These are phyloP conservation scores for Microplitis deprimator DNA, from an alignment of 2,888 invertebrate species.

Conservation along the genomic window DNA sequence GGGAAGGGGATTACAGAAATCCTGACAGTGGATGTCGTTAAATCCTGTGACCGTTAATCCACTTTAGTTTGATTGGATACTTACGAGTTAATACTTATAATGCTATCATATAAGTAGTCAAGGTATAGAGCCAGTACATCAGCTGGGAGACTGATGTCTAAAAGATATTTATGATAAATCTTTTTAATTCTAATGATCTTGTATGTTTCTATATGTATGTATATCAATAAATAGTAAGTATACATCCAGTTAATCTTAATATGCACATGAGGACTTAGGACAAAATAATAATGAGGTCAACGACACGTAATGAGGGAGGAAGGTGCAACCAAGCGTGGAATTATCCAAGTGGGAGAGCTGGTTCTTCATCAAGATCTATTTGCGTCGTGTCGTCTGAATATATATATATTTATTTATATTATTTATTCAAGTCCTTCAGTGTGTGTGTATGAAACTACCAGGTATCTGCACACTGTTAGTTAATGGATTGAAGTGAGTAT, in stretches of 20 bases:
- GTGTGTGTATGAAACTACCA: too few relatives aligned
- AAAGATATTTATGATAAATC: not conserved
- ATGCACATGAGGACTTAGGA: slow-evolving; percentile 52
- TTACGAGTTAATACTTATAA: not conserved
- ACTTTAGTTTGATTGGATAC: not conserved
- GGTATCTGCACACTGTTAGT: not conserved
- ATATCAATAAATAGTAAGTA: slow-evolving; percentile 6
- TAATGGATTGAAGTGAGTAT: not conserved
- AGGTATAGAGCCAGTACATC: not conserved
- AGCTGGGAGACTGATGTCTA: not conserved
- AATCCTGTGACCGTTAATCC: not conserved
- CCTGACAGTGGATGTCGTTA: not conserved
- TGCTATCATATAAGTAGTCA: not conserved
- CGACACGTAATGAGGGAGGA: slow-evolving; percentile 63
- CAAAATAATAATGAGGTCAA: slow-evolving; percentile 63
- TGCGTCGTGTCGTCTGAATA: slow-evolving; percentile 9
- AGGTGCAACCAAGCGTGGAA: slow-evolving; percentile 59
- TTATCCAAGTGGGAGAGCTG: slow-evolving; percentile 18
- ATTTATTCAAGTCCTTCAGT: not conserved
- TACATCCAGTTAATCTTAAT: slow-evolving; percentile 5
- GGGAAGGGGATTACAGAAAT: not conserved
- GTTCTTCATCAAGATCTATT: slow-evolving; percentile 23
- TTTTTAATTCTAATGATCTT: not conserved
- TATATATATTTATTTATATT: slow-evolving; percentile 3
- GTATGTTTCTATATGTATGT: not conserved